Conservation (phyloP, 2,113 vertebrate species). For the Lucifuga dentata region DNA sequence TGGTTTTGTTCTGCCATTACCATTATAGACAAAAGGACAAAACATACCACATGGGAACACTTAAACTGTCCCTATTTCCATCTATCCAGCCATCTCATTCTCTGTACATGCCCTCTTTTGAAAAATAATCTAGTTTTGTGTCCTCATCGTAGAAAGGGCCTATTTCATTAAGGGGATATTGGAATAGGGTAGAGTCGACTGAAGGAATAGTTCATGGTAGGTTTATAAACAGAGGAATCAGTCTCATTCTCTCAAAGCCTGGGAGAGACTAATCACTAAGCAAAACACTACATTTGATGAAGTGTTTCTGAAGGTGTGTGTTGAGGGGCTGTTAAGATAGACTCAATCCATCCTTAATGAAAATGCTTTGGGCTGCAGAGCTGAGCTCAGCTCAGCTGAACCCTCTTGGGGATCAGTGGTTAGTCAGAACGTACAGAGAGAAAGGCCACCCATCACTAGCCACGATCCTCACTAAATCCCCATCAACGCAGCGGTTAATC, state of each 20-base stretch:
- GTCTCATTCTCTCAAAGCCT: conserved; percentile 90
- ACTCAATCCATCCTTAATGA: conserved; percentile 99
- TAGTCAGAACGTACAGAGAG: conserved; percentile 86
- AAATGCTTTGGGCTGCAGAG: conserved; percentile 93
- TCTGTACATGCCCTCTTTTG: conserved; percentile 39
- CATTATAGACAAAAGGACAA: conserved; percentile 59
- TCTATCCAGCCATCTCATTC: conserved; percentile 17
- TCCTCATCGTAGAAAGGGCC: conserved; percentile 81
- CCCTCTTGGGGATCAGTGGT: conserved; percentile 88
- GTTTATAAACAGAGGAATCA: conserved; percentile 83
- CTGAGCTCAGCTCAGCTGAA: conserved; percentile 91
- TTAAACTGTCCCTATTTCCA: conserved; percentile 31
- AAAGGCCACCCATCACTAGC: conserved; percentile 87
- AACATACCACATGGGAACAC: conserved; percentile 59
- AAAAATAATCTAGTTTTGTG: conserved; percentile 74
- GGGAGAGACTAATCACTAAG: conserved; percentile 98
- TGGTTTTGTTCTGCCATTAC: conserved; percentile 66
- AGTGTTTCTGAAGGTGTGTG: conserved; percentile 95
- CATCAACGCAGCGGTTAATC: conserved; percentile 86
- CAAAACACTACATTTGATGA: conserved; percentile 99
- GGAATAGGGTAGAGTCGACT: conserved; percentile 88
- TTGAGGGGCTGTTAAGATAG: conserved; percentile 85
- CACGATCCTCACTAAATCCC: conserved; percentile 87
- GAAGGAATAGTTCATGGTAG: conserved; percentile 51
- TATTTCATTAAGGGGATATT: conserved; percentile 96